phyloP scores from a whole-genome alignment of 1,140 invertebrate species.

The Brachystomella parvula region DNA sequence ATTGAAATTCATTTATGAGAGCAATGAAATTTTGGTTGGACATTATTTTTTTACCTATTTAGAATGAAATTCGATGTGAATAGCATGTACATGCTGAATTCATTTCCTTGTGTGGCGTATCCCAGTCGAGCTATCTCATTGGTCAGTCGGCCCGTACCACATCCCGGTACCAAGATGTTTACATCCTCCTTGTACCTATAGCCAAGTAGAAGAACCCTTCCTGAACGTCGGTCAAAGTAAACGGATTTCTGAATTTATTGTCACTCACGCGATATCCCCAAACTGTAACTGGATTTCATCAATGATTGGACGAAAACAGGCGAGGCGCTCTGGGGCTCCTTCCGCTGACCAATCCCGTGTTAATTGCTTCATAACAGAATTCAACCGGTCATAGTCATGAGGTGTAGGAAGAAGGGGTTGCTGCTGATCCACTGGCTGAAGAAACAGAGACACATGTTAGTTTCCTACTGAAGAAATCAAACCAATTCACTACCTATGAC shows the following conservation, averaged over 20 bases:
- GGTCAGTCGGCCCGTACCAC: constrained; percentile 83
- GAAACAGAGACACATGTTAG: too few species aligned
- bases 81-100: constrained; percentile 78
- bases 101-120: constrained; percentile 90
- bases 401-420: constrained; percentile 29
- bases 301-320: constrained; percentile 86
- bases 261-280: constrained; percentile 47
- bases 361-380: constrained; percentile 88
- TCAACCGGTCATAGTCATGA: constrained; percentile 72
- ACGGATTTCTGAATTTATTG: too few species aligned
- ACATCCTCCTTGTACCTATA: constrained; percentile 26
- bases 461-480: too few species aligned
- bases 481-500: too few species aligned
- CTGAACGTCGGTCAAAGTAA: too few species aligned
- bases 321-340: constrained; percentile 69
- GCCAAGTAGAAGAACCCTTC: too few species aligned
- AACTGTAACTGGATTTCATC: constrained; percentile 69
- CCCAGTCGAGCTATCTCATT: constrained; percentile 86
- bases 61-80: constrained; percentile 92
- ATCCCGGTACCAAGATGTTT: constrained; percentile 54
- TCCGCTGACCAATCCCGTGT: constrained; percentile 88
- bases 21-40: background rate
- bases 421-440: too few species aligned
- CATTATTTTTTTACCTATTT: constrained; percentile 58
- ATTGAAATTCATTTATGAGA: background rate